Conservation (phyloP, 2,888 invertebrate genomes). For the Platerodrilus igneus region DNA sequence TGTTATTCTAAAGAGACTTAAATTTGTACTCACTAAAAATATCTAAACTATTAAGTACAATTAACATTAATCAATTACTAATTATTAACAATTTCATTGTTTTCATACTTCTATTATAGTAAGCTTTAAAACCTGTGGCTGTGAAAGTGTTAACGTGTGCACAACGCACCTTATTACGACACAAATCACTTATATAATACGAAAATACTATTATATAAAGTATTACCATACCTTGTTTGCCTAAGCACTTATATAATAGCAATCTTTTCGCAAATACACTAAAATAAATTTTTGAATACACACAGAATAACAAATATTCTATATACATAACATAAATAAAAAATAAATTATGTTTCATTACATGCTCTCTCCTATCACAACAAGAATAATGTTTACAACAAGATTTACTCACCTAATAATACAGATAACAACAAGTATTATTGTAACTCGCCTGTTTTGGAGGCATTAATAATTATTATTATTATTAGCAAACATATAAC, state of each 20-base stretch:
- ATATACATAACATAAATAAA: slow-evolving; percentile 40
- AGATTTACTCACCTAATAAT: slow-evolving; percentile 30
- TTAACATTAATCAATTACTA: slow-evolving; percentile 48
- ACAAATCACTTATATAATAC: no score
- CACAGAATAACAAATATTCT: slow-evolving; percentile 40
- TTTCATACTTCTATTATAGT: slow-evolving; percentile 40
- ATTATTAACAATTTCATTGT: slow-evolving; percentile 47
- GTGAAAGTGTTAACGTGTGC: slow-evolving; percentile 42
- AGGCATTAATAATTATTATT: no score
- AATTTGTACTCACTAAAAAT: slow-evolving; percentile 42
- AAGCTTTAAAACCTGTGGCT: slow-evolving; percentile 36
- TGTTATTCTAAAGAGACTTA: slow-evolving; percentile 25
- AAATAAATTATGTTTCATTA: slow-evolving; percentile 31
- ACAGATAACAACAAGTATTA: slow-evolving; percentile 36
- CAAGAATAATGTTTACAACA: slow-evolving; percentile 37
- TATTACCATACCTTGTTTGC: no score
- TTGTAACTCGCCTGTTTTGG: slow-evolving; percentile 38
- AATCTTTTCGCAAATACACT: no score
- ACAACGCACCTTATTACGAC: slow-evolving; percentile 31
- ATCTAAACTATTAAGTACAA: slow-evolving; percentile 55
- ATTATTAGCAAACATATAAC: no score
- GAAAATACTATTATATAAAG: no score
- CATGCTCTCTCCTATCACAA: slow-evolving; percentile 45
- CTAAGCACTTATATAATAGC: no score
- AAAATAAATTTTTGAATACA: no score